Evolutionary conservation across 2,888 invertebrate species (phyloP), one percentile per base, ranked within the genome.

Genomic region (Drosophila tanythrix): DNA sequence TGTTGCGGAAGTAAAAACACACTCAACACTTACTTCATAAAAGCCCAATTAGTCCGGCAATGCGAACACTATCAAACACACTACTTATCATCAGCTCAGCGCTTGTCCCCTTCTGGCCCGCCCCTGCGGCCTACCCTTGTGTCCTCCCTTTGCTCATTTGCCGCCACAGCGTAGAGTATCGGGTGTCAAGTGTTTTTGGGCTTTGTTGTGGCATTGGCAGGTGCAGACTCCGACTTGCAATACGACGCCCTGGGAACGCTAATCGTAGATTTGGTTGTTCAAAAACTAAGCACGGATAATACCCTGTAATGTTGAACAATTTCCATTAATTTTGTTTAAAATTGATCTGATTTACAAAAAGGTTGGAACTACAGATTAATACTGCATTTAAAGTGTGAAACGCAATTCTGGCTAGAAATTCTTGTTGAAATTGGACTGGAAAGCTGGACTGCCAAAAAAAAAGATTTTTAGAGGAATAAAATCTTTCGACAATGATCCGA

Each of bases 181-280:
- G 43, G 56, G 70, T 86, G 88, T 84, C 84, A 79, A 79, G 78
- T 88, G 83, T 64, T 66, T 63, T 67, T 73, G 11, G 55, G 8
- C 35, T 10, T 27, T 38, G 57, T 13, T 31, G 57, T 57, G 64
- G 62, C 66, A 63, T 79, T 75, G 70, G 69, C 84, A 88, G 88
- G 77, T 85, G 84, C 83, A 66, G 57, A 62, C 31, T 59, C 43
- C 21, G 11, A 46, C 21, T 43, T 74, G 79, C 74, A 83, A 85
- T 72, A 70, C 56, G 88, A 85, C 70, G 86, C 84, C 84, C 84
- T 85, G 84, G 88, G 84, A 86, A 86, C 79, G 38, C 0, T 48
- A 13, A 25, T 36, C 35, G 50, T 40, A 35, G 52, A 72, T 72
- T 69, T 43, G 43, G 29, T 62, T 55, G 35, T n/a, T 11, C 29